Percentiles rank a stretch among this genome's conserved stretches.
Evolutionary conservation across 2,113 vertebrate genomes (phyloP).

Genomic region (Xiphorhynchus elegans): DNA sequence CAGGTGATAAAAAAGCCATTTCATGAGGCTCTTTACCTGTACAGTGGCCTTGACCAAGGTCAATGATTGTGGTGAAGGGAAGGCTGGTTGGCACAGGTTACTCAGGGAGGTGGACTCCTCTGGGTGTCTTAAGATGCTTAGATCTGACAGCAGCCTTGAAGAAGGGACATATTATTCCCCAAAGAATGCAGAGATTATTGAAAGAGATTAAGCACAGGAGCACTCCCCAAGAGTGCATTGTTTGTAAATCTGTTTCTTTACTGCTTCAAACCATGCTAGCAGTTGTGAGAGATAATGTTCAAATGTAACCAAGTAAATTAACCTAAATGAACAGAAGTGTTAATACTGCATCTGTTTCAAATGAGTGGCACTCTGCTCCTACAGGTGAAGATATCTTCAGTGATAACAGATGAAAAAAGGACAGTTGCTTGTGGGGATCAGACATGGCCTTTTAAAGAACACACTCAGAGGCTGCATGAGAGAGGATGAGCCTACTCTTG

Average conservation of each 20-base stretch:
- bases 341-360: background rate
- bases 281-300: background rate
- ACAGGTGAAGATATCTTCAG: background rate
- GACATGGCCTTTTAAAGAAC: background rate
- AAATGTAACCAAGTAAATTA: background rate
- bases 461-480: background rate
- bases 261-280: background rate
- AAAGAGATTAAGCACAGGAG: background rate
- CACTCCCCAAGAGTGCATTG: background rate
- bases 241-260: background rate
- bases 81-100: background rate
- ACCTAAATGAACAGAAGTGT: slow-evolving; percentile 14
- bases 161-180: background rate
- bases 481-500: background rate
- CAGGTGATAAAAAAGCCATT: background rate
- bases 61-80: background rate
- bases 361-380: background rate
- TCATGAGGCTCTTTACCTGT: background rate
- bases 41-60: background rate
- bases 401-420: background rate
- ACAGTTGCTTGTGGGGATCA: background rate
- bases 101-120: background rate
- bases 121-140: background rate
- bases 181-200: background rate
- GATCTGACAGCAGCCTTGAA: background rate